Evolutionary conservation across 2,888 invertebrate species (phyloP), one percentile per base, ranked within the genome.

Genomic region (Chrysotoxum bicinctum): DNA sequence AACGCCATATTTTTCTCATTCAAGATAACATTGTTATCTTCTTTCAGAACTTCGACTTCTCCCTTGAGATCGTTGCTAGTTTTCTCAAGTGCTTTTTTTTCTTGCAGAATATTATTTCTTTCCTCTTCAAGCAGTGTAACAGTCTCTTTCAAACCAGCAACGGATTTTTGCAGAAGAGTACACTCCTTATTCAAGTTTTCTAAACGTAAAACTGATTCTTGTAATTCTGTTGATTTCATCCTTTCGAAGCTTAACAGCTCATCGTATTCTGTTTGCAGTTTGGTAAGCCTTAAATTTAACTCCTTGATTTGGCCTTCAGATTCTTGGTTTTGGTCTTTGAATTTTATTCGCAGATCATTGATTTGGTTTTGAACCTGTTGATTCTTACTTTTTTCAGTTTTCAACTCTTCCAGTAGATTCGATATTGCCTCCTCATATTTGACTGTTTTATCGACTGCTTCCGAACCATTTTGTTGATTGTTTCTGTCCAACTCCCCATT

Each of bases 301-400:
- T 69, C 56, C 23, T 73, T 76, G 10, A 69, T 50, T 62, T 62
- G 87, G 10, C 70, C 50, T 14, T n/a, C 16, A 10, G 84, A 78
- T 19, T 75, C 60, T 32, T 54, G 16, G 2, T 14, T 52, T 68
- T 87, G 78, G 10, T 35, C 56, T 70, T 87, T 62, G 8, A 87
- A 43, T 3, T 69, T 52, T 14, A 69, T 82, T 58, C 56, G 83
- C 62, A 68, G 77, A 45, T 76, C 87, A 62, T 30, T 62, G 52
- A 68, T 81, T 62, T 77, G 83, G 48, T 43, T 52, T 68, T 30
- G 64, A 66, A 58, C 72, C 60, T 62, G 79, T 68, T 26, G 64
- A 23, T 60, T 80, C 78, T 69, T 87, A 68, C 12, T 54, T 26
- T 76, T 88, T 74, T 69, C 79, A 35, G 35, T 56, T 21, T 50